These are phyloP conservation scores for Isurus oxyrinchus DNA, from an alignment of 2,113 vertebrate species.

Conservation along the genomic window DNA sequence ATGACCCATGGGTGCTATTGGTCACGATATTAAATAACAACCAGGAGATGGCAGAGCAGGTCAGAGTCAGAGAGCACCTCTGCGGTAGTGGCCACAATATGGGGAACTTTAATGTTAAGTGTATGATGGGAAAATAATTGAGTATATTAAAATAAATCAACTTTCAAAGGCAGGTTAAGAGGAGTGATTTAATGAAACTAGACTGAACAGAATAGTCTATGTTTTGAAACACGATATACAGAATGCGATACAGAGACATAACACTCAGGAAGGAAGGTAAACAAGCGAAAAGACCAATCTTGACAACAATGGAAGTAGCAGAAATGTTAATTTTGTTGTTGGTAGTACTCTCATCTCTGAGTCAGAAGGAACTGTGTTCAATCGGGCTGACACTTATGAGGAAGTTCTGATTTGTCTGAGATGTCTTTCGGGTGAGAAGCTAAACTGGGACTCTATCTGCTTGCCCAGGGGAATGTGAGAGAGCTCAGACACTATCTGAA, in stretches of 20 bases:
- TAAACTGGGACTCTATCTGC: not conserved
- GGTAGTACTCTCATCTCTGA: not conserved
- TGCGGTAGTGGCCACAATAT: not conserved
- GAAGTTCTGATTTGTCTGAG: not conserved
- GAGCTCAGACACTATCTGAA: not conserved
- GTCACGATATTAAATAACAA: not conserved
- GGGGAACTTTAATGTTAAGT: not conserved
- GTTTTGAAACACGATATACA: not conserved
- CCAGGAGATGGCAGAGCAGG: slow-evolving; percentile 27
- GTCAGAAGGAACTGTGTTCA: not conserved
- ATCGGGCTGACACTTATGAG: not conserved
- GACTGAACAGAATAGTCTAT: not conserved
- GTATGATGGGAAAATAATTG: not conserved
- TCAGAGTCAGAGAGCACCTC: not conserved
- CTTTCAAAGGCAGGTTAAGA: not conserved
- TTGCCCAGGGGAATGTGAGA: not conserved
- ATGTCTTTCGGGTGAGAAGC: not conserved
- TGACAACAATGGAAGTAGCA: not conserved
- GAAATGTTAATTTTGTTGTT: not conserved
- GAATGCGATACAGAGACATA: not conserved
- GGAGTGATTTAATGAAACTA: not conserved
- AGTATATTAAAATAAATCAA: not conserved
- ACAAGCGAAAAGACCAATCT: not conserved
- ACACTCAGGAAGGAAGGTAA: not conserved
- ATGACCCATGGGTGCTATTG: not conserved